Conservation (phyloP, 2,888 invertebrate species). For the Seladonia tumulorum region DNA sequence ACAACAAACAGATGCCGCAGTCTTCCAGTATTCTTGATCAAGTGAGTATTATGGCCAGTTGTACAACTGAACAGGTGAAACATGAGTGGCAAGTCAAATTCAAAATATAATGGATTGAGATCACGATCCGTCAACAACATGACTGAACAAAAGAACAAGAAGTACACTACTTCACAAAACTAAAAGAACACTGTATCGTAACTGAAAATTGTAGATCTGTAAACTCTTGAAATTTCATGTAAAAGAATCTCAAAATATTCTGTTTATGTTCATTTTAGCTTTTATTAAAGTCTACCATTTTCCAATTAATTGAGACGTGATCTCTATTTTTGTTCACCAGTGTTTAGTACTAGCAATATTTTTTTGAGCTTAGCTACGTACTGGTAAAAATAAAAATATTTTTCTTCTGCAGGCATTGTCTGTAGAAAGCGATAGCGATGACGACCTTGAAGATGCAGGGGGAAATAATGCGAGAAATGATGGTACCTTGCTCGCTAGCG, state of each 20-base stretch:
- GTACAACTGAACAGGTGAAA: neutral
- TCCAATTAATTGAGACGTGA: neutral
- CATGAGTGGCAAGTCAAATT: neutral
- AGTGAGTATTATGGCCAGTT: constrained; percentile 73
- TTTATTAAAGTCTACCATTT: neutral
- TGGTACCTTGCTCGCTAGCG: constrained; percentile 97
- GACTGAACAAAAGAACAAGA: neutral
- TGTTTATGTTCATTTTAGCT: neutral
- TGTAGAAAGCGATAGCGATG: constrained; percentile 87
- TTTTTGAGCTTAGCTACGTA: neutral
- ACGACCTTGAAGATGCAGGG: constrained; percentile 93
- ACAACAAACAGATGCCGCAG: constrained; percentile 82
- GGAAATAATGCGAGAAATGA: constrained; percentile 94
- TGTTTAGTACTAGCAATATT: neutral
- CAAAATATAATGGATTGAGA: neutral
- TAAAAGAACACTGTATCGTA: neutral
- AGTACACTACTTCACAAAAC: neutral
- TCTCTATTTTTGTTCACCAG: neutral
- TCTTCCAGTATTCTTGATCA: constrained; percentile 82
- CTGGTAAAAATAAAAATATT: constrained; percentile 32
- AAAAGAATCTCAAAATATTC: too few species aligned
- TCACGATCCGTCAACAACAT: neutral
- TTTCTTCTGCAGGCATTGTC: constrained; percentile 78
- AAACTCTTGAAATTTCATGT: too few species aligned
- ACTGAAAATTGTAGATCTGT: too few species aligned